These are phyloP conservation scores for Ditylenchus weischeri DNA, from an alignment of 2,888 invertebrate genomes.

Conservation along the genomic window DNA sequence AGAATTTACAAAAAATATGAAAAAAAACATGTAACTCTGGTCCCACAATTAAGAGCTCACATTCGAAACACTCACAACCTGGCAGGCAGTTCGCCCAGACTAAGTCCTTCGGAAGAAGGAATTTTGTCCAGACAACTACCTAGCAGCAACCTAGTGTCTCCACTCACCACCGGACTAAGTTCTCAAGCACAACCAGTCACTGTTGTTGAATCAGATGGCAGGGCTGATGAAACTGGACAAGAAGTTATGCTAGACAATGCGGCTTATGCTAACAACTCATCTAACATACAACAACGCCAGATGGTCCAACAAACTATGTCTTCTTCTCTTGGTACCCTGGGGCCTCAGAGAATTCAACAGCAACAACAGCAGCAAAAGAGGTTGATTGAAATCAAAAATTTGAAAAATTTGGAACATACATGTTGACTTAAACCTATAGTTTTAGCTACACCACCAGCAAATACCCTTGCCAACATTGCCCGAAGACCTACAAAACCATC, in stretches of 20 bases:
- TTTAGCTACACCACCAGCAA: slow-evolving; percentile 11
- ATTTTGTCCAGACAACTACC: slow-evolving; percentile 16
- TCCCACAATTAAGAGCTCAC: slow-evolving; percentile 5
- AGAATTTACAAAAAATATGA: too few species aligned
- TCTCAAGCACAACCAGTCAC: neutral
- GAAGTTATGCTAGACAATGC: neutral
- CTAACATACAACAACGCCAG: too few species aligned
- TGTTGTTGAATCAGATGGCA: too few species aligned
- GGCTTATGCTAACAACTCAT: neutral
- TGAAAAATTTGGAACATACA: too few species aligned
- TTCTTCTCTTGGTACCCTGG: too few species aligned
- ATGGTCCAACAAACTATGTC: too few species aligned
- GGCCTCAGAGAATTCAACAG: too few species aligned
- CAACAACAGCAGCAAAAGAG: too few species aligned
- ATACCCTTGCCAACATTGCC: slow-evolving; percentile 20
- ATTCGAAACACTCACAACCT: slow-evolving; percentile 9
- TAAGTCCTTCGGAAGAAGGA: slow-evolving; percentile 14
- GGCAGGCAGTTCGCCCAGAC: slow-evolving; percentile 4
- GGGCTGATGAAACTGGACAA: too few species aligned
- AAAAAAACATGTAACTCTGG: too few species aligned
- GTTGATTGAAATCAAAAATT: too few species aligned
- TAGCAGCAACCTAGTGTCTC: neutral
- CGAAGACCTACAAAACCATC: slow-evolving; percentile 30
- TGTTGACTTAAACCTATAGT: too few species aligned
- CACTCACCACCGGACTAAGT: neutral